phyloP scores from a whole-genome alignment of 2,888 invertebrate genomes.

The Melinaea menophilus region DNA sequence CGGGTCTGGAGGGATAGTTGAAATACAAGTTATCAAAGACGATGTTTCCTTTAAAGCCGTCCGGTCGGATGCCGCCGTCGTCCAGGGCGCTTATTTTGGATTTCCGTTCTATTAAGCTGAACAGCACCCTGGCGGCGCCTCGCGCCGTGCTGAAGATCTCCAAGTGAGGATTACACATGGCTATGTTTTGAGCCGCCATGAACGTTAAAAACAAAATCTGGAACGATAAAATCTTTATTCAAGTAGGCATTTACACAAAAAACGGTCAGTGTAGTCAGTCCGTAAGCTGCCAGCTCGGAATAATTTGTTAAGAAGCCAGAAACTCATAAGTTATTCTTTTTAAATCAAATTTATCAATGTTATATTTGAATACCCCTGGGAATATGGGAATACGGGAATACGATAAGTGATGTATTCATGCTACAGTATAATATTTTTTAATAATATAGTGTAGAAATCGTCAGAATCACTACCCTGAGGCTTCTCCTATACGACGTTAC shows the following conservation, averaged over 20 bases:
- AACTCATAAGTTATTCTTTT: no score
- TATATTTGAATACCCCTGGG: no score
- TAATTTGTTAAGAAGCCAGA: no score
- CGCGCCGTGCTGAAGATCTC: conserved; percentile 85
- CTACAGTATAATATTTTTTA: no score
- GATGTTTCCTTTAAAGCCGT: conserved; percentile 79
- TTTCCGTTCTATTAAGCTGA: conserved; percentile 81
- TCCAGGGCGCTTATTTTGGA: conserved; percentile 53
- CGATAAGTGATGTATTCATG: no score
- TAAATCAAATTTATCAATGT: no score
- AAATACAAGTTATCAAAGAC: conserved; percentile 84
- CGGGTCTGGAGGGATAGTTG: conserved; percentile 86
- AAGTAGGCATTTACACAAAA: not conserved
- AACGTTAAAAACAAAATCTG: conserved; percentile 86
- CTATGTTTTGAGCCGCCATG: conserved; percentile 86
- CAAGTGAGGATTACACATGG: conserved; percentile 85
- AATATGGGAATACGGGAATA: no score
- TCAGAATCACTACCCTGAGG: no score
- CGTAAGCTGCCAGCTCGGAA: no score
- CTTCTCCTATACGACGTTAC: no score
- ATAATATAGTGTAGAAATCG: no score
- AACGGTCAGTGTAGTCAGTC: no score
- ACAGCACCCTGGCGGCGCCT: conserved; percentile 85
- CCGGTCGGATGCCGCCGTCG: conserved; percentile 70
- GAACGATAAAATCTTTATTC: conserved; percentile 4